phyloP scores from a whole-genome alignment of 2,888 invertebrate species.

The Diogma glabrata region DNA sequence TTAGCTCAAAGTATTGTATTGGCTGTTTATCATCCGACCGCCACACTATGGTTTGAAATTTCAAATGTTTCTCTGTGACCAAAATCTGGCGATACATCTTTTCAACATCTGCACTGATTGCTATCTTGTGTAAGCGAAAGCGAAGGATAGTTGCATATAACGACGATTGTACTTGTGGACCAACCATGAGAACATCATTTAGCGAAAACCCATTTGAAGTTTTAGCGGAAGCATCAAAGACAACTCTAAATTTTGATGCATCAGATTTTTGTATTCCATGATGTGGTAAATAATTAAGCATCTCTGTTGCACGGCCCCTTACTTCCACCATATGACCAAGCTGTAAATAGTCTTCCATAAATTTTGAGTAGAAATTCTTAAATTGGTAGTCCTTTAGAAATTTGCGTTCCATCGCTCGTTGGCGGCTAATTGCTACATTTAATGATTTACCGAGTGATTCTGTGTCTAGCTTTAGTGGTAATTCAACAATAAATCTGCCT shows the following conservation, averaged over 20 bases:
- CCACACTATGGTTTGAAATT: too few relatives aligned
- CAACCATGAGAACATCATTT: neutral
- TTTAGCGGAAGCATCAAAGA: neutral
- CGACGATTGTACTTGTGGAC: neutral
- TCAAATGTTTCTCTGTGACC: too few relatives aligned
- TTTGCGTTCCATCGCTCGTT: neutral
- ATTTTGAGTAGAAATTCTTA: neutral
- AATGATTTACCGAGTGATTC: neutral
- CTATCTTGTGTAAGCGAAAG: neutral
- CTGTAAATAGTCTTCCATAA: neutral
- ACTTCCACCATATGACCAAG: neutral
- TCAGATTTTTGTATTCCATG: neutral
- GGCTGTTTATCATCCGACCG: too few relatives aligned
- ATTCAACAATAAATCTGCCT: too few relatives aligned
- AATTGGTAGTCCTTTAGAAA: too few relatives aligned
- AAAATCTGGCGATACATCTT: too few relatives aligned
- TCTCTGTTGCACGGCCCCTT: too few relatives aligned
- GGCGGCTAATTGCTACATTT: neutral
- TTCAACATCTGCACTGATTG: neutral
- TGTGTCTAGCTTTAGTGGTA: neutral
- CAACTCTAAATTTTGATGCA: neutral
- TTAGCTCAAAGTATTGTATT: neutral
- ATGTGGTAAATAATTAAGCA: neutral
- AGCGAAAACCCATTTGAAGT: neutral
- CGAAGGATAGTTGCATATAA: too few relatives aligned